Evolutionary conservation across 2,888 invertebrate species (phyloP), one percentile per base, ranked within the genome.

Genomic region (Pseudococcus viburni): DNA sequence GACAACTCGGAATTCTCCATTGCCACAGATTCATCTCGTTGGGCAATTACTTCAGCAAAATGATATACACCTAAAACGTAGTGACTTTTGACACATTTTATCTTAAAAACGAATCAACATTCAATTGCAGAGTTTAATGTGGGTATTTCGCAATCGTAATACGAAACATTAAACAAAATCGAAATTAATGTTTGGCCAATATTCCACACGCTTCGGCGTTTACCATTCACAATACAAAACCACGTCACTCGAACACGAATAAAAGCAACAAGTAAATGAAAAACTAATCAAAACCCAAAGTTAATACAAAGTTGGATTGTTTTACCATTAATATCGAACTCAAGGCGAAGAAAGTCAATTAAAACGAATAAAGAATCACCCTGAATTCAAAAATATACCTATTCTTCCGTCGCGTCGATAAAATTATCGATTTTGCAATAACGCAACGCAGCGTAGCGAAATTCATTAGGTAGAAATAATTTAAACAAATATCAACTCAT

Each of bases 271-370:
- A 83, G 46, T 46, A 83, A 46, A 83, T 83, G 46, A 83, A 83
- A 83, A 83, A 42, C 39, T 64, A 64, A 64, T 64, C 64, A 22
- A 77, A 39, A 17, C 17, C 39, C 39, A 1, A 39, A 33, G 39
- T 77, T 39, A 39, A 39, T 39, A 46, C 19, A 83, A 83, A 19
- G 19, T 26, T 83, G 80, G 80, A 83, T 83, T 83, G 46, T 42
- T 42, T 42, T 46, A 77, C 46, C 26, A 17, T 83, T 46, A 46
- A 83, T 83, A 11, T 19, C 15, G 12, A 83, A 83, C 46, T 83
- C 80, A 83, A 83, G 80, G 80, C 80, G 80, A 83, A 17, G 42
- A 46, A 83, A 83, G 46, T 83, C 80, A 46, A 83, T 83, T 19
- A 83, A 83, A 42, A 83, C 9, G 19, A 46, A 83, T 83, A 42